Conservation (phyloP, 2,113 vertebrate genomes). For the Callionymus lyra region DNA sequence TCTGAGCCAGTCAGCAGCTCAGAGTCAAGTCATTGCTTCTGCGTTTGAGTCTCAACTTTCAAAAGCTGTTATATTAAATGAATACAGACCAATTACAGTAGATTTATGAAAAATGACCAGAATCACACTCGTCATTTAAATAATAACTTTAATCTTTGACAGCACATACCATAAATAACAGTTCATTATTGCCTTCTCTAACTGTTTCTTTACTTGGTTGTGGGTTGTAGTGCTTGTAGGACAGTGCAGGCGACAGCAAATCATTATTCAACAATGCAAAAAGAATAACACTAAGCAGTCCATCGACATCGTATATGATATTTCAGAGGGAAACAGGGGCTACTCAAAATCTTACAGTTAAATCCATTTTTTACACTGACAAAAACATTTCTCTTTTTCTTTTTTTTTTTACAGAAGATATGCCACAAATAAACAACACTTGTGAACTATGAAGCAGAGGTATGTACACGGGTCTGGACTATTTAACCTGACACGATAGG, state of each 20-base stretch:
- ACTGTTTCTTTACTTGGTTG: conserved; percentile 41
- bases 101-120: conserved; percentile 1
- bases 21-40: too few relatives aligned
- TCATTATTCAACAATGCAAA: conserved; percentile 31
- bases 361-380: conserved; percentile 20
- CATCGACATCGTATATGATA: too few relatives aligned
- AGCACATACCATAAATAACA: conserved; percentile 55
- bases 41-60: too few relatives aligned
- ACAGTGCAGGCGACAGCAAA: conserved; percentile 45
- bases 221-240: conserved; percentile 43
- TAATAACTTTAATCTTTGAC: conserved; percentile 51
- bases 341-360: conserved; percentile 1
- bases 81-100: too few relatives aligned
- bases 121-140: conserved; percentile 22
- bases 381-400: conserved; percentile 31
- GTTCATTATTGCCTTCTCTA: conserved; percentile 55
- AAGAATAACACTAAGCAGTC: conserved; percentile 35
- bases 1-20: too few relatives aligned
- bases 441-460: conserved; percentile 26
- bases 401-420: conserved; percentile 24
- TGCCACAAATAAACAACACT: conserved; percentile 27
- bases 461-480: conserved; percentile 34
- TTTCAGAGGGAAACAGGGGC: conserved; percentile 26
- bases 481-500: conserved; percentile 42
- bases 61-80: too few relatives aligned